Base-by-base conservation (phyloP, 2,113 vertebrate genomes). In the Menidia beryllina region DNA sequence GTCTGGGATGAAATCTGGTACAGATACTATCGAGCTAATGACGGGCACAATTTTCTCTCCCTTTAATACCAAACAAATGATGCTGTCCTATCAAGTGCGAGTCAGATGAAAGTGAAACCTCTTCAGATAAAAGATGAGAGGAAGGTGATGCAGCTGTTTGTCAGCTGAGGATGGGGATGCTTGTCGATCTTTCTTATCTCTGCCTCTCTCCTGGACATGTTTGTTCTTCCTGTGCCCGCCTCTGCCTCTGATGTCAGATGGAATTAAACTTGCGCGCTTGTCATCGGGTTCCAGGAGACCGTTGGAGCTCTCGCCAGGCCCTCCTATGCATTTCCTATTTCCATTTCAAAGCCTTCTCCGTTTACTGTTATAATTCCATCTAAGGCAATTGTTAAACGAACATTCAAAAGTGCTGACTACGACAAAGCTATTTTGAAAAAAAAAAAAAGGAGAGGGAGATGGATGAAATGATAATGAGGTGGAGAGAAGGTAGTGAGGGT, bases 281-380 rank as follows among this genome's bases (percentile, higher is more conserved):
- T 91, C 86, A 83, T 60, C 14, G 2, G 73, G 84, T 82, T 89
- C 85, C 85, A 68, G 58, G 87, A 81, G 79, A 74, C 61, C 15
- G 43, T 72, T 1, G 39, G 61, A 70, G 82, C 20, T 4, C 75
- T 84, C 76, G 55, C 73, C 60, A 19, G 64, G 60, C 82, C 68
- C 81, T 81, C 79, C 73, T 64, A 56, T 65, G 80, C 15, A 7
- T 17, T 21, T 15, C n/a, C n/a, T n/a, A 93, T 94, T 93, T 90
- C 79, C 93, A 94, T 90, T 93, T 93, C 92, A 94, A 93, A 93
- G 92, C 78, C 73, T 17, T 79, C 65, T 81, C 68, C 65, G 81
- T 88, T 88, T 81, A 88, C 85, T 41, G 73, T 89, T 90, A 86
- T 83, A 90, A 88, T 88, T 91, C 90, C 82, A 93, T 93, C 88